phyloP scores from a whole-genome alignment of 2,113 vertebrate species.

The Mustelus asterias region DNA sequence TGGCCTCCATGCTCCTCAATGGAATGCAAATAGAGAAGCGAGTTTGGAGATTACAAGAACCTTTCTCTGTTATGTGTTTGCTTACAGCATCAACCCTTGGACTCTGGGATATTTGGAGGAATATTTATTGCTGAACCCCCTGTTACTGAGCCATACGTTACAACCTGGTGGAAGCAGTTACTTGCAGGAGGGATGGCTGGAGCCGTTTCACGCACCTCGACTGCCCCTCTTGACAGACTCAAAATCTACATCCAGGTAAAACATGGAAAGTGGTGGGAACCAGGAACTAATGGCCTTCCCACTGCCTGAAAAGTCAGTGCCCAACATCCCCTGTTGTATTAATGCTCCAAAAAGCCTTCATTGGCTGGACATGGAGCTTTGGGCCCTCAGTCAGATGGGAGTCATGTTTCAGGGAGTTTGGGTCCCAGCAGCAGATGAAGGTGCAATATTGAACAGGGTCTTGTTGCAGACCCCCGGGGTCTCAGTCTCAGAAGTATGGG shows the following conservation, averaged over 20 bases:
- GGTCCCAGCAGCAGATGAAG: too few relatives aligned
- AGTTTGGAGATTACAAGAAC: background rate
- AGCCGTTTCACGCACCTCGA: conserved; percentile 73
- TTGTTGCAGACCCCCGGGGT: too few relatives aligned
- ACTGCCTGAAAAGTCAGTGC: too few relatives aligned
- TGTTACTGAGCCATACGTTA: conserved; percentile 19
- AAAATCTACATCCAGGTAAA: conserved; percentile 83
- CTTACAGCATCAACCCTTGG: background rate
- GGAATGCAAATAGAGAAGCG: background rate
- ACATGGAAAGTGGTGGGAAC: background rate
- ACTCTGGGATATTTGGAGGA: too few relatives aligned
- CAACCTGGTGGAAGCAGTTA: conserved; percentile 80
- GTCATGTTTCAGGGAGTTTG: too few relatives aligned
- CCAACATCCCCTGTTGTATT: too few relatives aligned
- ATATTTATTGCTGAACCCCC: background rate
- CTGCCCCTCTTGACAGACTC: conserved; percentile 77
- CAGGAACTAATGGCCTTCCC: background rate
- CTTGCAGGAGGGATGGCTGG: conserved; percentile 74
- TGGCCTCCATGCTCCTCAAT: background rate
- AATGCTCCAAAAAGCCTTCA: too few relatives aligned
- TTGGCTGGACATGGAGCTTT: too few relatives aligned
- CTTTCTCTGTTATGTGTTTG: background rate
- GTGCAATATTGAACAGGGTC: too few relatives aligned
- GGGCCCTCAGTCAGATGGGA: too few relatives aligned
- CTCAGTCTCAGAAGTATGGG: too few relatives aligned